Conservation (phyloP, 92 coral and sea anemone genomes). For the Epizoanthus ramosus region DNA sequence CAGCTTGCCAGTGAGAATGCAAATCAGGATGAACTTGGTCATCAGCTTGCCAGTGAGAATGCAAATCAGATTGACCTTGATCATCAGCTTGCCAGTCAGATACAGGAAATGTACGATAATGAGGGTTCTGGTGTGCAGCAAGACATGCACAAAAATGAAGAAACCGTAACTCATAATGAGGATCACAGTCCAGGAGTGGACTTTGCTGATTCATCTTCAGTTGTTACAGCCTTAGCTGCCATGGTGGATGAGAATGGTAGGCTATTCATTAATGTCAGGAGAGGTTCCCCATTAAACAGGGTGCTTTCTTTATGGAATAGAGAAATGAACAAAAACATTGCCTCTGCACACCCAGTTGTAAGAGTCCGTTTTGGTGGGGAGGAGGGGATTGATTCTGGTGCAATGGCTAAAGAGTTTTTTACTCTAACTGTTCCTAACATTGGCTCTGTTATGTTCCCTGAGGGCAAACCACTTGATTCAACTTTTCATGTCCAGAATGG, state of each 20-base stretch:
- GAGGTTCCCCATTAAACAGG: conserved; percentile 52
- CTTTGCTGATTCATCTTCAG: conserved; percentile 31
- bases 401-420: too few relatives aligned
- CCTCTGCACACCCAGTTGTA: conserved; percentile 32
- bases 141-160: too few relatives aligned
- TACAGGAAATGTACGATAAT: conserved; percentile 41
- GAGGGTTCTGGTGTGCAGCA: conserved; percentile 23
- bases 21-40: too few relatives aligned
- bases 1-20: too few relatives aligned
- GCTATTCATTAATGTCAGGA: conserved; percentile 51
- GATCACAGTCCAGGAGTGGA: background rate
- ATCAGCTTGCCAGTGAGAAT: conserved; percentile 18
- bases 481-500: conserved; percentile 35
- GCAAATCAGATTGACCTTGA: too few relatives aligned
- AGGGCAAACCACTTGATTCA: conserved; percentile 58
- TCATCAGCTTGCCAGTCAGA: conserved; percentile 29
- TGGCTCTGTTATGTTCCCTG: conserved; percentile 27
- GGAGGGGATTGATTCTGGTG: conserved; percentile 56
- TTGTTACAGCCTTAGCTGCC: conserved; percentile 28
- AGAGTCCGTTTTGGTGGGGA: conserved; percentile 54
- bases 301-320: conserved; percentile 44
- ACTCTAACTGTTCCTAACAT: conserved; percentile 44
- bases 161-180: background rate
- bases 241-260: conserved; percentile 43
- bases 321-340: conserved; percentile 45